phyloP scores from a whole-genome alignment of 2,113 vertebrate genomes.

The Oncorhynchus keta region DNA sequence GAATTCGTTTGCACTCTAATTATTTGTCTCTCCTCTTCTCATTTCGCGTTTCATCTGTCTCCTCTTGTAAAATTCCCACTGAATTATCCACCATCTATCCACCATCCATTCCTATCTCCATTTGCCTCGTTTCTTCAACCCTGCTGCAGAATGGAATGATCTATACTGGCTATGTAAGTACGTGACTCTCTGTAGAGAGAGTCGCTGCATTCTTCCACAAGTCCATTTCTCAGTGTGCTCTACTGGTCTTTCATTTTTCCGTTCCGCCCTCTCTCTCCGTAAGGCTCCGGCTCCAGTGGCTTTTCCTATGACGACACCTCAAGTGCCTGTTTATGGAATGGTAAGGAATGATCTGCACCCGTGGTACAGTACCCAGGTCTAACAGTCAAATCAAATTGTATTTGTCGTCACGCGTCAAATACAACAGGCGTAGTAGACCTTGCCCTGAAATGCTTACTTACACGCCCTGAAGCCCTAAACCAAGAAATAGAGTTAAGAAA shows the following conservation, averaged over 20 bases:
- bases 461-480: too few relatives aligned
- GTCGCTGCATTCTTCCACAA: neutral
- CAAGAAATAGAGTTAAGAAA: too few relatives aligned
- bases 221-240: neutral
- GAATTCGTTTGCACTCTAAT: neutral
- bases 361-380: too few relatives aligned
- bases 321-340: slow-evolving; percentile 94
- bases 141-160: slow-evolving; percentile 72
- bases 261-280: slow-evolving; percentile 12
- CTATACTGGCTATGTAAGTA: slow-evolving; percentile 79
- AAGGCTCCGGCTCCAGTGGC: slow-evolving; percentile 84
- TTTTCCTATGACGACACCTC: slow-evolving; percentile 85
- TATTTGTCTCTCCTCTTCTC: neutral
- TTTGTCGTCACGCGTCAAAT: too few relatives aligned
- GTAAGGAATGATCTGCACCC: slow-evolving; percentile 60
- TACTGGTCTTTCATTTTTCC: neutral
- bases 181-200: neutral
- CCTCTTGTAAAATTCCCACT: neutral
- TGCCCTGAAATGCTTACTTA: too few relatives aligned
- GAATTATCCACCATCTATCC: neutral
- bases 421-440: too few relatives aligned
- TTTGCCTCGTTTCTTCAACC: slow-evolving; percentile 43
- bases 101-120: neutral
- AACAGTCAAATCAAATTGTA: too few relatives aligned
- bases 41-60: neutral